A percentile compares a stretch with the other conserved stretches of the same genome.
These are phyloP conservation scores for Drosophila pseudotalamancana DNA, from an alignment of 2,888 invertebrate genomes.

Conservation along the genomic window DNA sequence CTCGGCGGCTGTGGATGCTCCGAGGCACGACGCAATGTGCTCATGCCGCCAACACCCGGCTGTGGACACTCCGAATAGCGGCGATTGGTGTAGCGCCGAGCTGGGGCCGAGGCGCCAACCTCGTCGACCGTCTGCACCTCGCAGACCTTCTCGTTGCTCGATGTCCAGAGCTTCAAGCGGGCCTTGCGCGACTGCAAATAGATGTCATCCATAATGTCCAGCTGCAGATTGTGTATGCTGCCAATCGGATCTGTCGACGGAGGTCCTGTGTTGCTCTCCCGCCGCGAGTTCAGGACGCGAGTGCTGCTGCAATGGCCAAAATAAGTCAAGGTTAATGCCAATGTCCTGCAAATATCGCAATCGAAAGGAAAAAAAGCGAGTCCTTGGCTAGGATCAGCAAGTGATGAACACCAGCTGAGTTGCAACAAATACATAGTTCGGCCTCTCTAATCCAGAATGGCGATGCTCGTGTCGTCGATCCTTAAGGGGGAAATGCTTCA, in stretches of 20 bases:
- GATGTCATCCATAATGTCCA: conserved; percentile 95
- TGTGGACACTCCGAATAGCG: conserved; percentile 90
- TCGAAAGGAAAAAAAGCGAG: too few relatives aligned
- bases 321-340: neutral
- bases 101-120: conserved; percentile 85
- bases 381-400: too few relatives aligned
- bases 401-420: too few relatives aligned
- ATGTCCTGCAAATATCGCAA: too few relatives aligned
- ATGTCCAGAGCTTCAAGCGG: conserved; percentile 93
- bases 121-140: conserved; percentile 93
- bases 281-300: conserved; percentile 80
- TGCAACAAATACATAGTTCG: too few relatives aligned
- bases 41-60: conserved; percentile 34
- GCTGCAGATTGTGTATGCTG: conserved; percentile 92
- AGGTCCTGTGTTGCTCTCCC: conserved; percentile 86
- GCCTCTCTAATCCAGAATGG: too few relatives aligned
- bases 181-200: conserved; percentile 91
- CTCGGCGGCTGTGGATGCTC: conserved; percentile 87
- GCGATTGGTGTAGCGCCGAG: conserved; percentile 86
- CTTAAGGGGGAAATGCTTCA: too few relatives aligned
- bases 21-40: conserved; percentile 87
- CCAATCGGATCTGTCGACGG: conserved; percentile 90
- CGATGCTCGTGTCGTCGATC: too few relatives aligned
- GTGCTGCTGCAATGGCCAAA: conserved; percentile 83
- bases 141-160: conserved; percentile 91